A percentile compares a stretch with the other conserved stretches of the same genome.
These are phyloP conservation scores for Aurelia coerulea DNA, from an alignment of 30 jellyfish, hydroid and myxozoan species.

Conservation along the genomic window DNA sequence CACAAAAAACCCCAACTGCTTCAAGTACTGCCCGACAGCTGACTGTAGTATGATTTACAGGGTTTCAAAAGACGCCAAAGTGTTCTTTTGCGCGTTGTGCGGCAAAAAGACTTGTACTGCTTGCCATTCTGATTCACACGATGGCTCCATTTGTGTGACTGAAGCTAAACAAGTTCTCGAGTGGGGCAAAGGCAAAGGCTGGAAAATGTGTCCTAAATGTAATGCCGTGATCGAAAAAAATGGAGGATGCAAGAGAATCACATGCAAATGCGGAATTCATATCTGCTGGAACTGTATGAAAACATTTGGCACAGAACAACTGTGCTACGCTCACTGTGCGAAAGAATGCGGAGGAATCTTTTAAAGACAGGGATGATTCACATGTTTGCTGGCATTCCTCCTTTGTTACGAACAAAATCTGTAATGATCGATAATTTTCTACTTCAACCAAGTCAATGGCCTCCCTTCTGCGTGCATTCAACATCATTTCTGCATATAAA, in stretches of 20 bases:
- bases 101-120: constrained; percentile 30
- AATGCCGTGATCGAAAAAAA: constrained; percentile 43
- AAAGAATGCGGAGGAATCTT: too few relatives aligned
- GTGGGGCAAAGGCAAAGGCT: constrained; percentile 30
- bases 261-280: constrained; percentile 58
- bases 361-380: too few relatives aligned
- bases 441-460: too few relatives aligned
- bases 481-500: too few relatives aligned
- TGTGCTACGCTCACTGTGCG: constrained; percentile 36
- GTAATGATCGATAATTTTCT: too few relatives aligned
- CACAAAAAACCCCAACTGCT: constrained; percentile 17
- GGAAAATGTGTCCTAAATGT: constrained; percentile 64
- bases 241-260: constrained; percentile 63
- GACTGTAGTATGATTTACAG: constrained; percentile 58
- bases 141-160: constrained; percentile 10
- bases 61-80: constrained; percentile 15
- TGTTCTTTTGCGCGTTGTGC: constrained; percentile 49
- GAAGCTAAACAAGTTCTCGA: constrained; percentile 27
- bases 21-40: constrained; percentile 58
- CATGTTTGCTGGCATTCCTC: too few relatives aligned
- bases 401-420: too few relatives aligned
- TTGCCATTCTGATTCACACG: constrained; percentile 41
- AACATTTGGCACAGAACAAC: constrained; percentile 1
- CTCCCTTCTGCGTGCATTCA: too few relatives aligned
- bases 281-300: constrained; percentile 68